phyloP scores from a whole-genome alignment of 2,113 vertebrate species.

The Thomomys bottae region DNA sequence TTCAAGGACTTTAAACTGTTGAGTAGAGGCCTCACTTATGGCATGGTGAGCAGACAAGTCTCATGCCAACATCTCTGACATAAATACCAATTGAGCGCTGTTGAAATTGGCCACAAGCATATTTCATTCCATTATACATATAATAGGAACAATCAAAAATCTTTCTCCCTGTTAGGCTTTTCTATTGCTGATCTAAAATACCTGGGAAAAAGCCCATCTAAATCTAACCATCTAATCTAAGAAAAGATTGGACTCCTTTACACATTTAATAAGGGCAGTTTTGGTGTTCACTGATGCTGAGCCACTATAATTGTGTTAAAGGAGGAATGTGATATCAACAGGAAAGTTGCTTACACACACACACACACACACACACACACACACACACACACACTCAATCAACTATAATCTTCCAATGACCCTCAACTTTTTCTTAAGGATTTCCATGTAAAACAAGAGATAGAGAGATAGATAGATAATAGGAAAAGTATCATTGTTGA shows the following conservation, averaged over 20 bases:
- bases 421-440: not conserved
- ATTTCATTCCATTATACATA: conserved; percentile 68
- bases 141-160: conserved; percentile 74
- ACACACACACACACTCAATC: not conserved
- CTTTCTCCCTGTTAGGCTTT: conserved; percentile 56
- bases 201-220: conserved; percentile 58
- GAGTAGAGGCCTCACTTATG: conserved; percentile 45
- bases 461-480: too few relatives aligned
- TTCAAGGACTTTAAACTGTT: conserved; percentile 57
- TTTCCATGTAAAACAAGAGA: not conserved
- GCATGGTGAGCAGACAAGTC: conserved; percentile 31
- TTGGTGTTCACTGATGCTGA: conserved; percentile 73
- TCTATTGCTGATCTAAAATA: conserved; percentile 52
- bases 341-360: conserved; percentile 37
- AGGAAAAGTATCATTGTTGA: not conserved
- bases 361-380: not conserved
- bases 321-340: not conserved
- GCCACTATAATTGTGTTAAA: conserved; percentile 52
- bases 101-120: conserved; percentile 67
- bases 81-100: conserved; percentile 60
- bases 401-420: not conserved
- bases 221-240: conserved; percentile 76
- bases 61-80: conserved; percentile 57
- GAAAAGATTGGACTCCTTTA: conserved; percentile 73
- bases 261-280: conserved; percentile 69